phyloP scores from a whole-genome alignment of 30 jellyfish, hydroid and myxozoan species.

The Hydractinia echinata region DNA sequence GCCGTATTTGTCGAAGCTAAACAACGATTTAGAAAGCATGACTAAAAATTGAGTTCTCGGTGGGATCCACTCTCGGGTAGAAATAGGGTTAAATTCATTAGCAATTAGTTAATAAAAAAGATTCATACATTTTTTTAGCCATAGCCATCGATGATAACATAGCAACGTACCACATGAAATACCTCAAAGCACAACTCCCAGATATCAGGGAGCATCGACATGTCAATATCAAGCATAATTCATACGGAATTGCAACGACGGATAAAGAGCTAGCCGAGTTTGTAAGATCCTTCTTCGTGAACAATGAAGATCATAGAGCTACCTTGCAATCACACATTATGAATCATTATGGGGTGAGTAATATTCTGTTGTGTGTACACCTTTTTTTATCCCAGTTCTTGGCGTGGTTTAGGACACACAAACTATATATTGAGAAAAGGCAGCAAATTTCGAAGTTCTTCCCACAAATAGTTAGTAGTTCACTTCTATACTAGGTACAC shows the following conservation, averaged over 20 bases:
- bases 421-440: too few species aligned
- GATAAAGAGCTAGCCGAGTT: conserved; percentile 43
- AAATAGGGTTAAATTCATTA: too few species aligned
- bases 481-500: too few species aligned
- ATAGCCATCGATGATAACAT: conserved; percentile 71
- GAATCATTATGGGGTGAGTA: conserved; percentile 60
- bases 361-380: too few species aligned
- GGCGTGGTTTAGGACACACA: not conserved
- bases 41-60: too few species aligned
- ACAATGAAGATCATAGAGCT: conserved; percentile 78
- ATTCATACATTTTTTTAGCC: conserved; percentile 17
- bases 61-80: too few species aligned
- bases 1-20: too few species aligned
- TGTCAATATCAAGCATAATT: conserved; percentile 47
- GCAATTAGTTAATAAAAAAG: not conserved
- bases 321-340: conserved; percentile 53
- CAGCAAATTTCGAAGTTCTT: too few species aligned
- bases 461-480: too few species aligned
- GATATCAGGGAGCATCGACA: conserved; percentile 37
- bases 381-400: not conserved
- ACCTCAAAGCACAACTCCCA: conserved; percentile 37
- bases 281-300: conserved; percentile 55
- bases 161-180: conserved; percentile 36
- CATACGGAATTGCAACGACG: conserved; percentile 50
- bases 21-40: too few species aligned